Evolutionary conservation across 2,888 invertebrate genomes (phyloP).

Genomic region (Fragum whitleyi): DNA sequence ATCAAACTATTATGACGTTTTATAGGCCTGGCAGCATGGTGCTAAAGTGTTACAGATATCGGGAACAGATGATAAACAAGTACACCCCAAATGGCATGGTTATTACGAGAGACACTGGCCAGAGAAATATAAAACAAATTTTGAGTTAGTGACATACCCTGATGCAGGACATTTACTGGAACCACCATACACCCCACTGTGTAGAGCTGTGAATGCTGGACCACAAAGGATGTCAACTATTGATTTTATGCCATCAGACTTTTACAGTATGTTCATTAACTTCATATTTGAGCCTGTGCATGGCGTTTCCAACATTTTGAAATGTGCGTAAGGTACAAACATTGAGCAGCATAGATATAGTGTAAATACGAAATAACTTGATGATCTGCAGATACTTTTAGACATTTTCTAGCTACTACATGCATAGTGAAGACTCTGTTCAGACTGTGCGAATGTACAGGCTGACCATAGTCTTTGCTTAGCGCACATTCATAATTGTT

Average conservation of each 20-base stretch:
- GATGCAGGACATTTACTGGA: constrained; percentile 62
- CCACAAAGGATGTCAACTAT: constrained; percentile 36
- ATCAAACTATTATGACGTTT: no score
- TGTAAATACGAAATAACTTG: no score
- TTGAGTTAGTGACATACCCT: constrained; percentile 40
- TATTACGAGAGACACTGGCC: constrained; percentile 41
- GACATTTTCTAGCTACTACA: no score
- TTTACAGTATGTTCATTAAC: constrained; percentile 30
- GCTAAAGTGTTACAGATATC: constrained; percentile 51
- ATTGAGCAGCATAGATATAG: no score
- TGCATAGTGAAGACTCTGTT: no score
- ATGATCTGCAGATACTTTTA: no score
- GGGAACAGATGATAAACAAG: constrained; percentile 57
- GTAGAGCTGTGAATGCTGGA: constrained; percentile 28
- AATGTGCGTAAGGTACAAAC: no score
- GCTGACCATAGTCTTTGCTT: no score
- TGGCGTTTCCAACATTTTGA: no score
- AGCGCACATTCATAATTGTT: no score
- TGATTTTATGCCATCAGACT: constrained; percentile 42
- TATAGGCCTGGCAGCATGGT: constrained; percentile 63
- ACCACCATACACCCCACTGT: constrained; percentile 52
- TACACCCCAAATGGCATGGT: constrained; percentile 45
- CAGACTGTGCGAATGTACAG: no score
- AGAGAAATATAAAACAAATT: constrained; percentile 33
- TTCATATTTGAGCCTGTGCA: no score